A percentile compares a stretch with the other conserved stretches of the same genome.
Evolutionary conservation across 2,797 vertebrate species (phyloP).

Genomic region (Acanthopagrus latus): DNA sequence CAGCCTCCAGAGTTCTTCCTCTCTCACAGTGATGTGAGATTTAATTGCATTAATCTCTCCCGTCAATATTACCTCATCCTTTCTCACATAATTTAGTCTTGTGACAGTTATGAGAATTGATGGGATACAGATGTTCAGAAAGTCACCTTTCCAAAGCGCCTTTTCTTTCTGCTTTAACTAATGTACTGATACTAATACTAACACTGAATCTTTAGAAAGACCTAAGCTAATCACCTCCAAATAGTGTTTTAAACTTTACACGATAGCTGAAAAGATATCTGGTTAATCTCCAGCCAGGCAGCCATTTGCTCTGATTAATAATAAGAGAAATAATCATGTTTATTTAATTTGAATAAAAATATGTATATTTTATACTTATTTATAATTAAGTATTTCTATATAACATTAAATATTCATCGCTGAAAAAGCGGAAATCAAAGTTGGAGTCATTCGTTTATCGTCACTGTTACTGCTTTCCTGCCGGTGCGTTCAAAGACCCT

Average conservation of each 20-base stretch:
- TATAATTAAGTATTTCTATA: background rate
- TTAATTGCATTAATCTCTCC: constrained; percentile 21
- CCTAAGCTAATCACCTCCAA: background rate
- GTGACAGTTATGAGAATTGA: constrained; percentile 13
- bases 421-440: background rate
- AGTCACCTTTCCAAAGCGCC: background rate
- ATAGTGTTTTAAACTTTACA: background rate
- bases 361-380: background rate
- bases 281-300: background rate
- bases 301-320: background rate
- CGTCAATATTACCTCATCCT: constrained; percentile 25
- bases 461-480: background rate
- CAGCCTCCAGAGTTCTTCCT: background rate
- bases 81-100: background rate
- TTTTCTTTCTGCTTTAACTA: background rate
- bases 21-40: background rate
- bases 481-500: background rate
- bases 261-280: background rate
- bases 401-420: background rate
- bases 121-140: background rate
- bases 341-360: background rate
- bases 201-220: background rate
- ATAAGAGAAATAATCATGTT: background rate
- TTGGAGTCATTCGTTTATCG: background rate
- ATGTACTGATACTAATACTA: background rate